phyloP scores from a whole-genome alignment of 1,140 invertebrate species.

The Centruroides vittatus region DNA sequence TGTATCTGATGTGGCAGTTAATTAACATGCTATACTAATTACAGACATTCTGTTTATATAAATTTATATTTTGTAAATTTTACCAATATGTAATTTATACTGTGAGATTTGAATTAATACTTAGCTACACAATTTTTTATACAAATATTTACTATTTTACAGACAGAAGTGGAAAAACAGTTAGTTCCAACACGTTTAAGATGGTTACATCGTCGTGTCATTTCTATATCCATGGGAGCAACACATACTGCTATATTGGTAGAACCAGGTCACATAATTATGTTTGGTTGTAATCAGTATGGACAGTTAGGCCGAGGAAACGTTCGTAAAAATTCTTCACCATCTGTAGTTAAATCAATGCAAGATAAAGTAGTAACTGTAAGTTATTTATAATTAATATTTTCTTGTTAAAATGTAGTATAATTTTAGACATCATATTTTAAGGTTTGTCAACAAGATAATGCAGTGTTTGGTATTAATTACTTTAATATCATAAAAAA shows the following conservation, averaged over 20 bases:
- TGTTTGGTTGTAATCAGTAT: slow-evolving; percentile 46
- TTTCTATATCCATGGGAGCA: slow-evolving; percentile 39
- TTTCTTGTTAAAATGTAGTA: too few species aligned
- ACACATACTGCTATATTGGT: slow-evolving; percentile 44
- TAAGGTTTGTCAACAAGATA: too few species aligned
- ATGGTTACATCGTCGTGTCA: slow-evolving; percentile 30
- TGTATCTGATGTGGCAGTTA: too few species aligned
- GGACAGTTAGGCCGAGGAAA: slow-evolving; percentile 41
- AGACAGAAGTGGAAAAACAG: slow-evolving; percentile 34
- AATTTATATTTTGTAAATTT: too few species aligned
- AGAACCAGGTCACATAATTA: slow-evolving; percentile 47
- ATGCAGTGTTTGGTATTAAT: too few species aligned
- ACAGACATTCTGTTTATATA: too few species aligned
- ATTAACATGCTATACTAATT: too few species aligned
- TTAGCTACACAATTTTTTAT: too few species aligned
- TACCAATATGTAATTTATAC: too few species aligned
- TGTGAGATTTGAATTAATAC: too few species aligned
- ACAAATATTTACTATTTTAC: slow-evolving; percentile 2
- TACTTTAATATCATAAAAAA: too few species aligned
- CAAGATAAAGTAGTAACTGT: slow-evolving; percentile 39
- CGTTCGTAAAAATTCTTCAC: slow-evolving; percentile 27
- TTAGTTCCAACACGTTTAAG: slow-evolving; percentile 32
- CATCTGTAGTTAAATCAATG: slow-evolving; percentile 39
- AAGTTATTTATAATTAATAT: slow-evolving; percentile 12
- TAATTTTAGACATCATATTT: too few species aligned